These are phyloP conservation scores for Nymphalis io DNA, from an alignment of 1,140 invertebrate species.

Conservation along the genomic window DNA sequence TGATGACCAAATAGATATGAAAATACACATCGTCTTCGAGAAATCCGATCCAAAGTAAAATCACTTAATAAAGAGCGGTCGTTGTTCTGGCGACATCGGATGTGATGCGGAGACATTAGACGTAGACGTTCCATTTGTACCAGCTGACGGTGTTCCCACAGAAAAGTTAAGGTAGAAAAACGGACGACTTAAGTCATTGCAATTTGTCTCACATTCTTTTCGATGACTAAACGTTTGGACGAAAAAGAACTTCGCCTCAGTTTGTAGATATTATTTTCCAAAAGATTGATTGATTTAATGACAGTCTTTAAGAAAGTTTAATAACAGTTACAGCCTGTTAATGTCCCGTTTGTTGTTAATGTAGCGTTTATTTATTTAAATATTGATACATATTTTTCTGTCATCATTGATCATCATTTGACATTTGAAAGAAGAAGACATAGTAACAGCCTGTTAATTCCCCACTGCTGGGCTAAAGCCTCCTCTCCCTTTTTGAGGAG, in stretches of 20 bases:
- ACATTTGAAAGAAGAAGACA: no score
- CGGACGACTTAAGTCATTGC: background rate
- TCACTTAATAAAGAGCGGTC: conserved; percentile 15
- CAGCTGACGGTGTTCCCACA: conserved; percentile 28
- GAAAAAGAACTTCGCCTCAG: background rate
- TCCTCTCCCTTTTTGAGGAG: no score
- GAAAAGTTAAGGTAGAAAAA: conserved; percentile 21
- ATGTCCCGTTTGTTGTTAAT: no score
- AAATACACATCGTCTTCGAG: background rate
- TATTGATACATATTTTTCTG: no score
- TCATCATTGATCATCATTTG: no score
- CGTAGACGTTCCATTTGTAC: conserved; percentile 24
- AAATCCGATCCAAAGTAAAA: conserved; percentile 24
- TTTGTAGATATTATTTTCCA: background rate
- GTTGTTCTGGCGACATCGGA: conserved; percentile 19
- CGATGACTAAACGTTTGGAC: background rate
- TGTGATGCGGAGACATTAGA: conserved; percentile 22
- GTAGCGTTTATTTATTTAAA: no score
- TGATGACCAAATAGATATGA: no score
- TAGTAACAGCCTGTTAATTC: no score
- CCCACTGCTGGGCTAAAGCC: no score
- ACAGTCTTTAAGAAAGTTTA: no score
- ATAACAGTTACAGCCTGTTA: no score
- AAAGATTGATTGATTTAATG: no score
- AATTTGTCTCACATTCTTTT: conserved; percentile 2